Percentiles rank a stretch among this genome's conserved stretches.
phyloP scores from a whole-genome alignment of 2,113 vertebrate genomes.

The Morphnarchus princeps region DNA sequence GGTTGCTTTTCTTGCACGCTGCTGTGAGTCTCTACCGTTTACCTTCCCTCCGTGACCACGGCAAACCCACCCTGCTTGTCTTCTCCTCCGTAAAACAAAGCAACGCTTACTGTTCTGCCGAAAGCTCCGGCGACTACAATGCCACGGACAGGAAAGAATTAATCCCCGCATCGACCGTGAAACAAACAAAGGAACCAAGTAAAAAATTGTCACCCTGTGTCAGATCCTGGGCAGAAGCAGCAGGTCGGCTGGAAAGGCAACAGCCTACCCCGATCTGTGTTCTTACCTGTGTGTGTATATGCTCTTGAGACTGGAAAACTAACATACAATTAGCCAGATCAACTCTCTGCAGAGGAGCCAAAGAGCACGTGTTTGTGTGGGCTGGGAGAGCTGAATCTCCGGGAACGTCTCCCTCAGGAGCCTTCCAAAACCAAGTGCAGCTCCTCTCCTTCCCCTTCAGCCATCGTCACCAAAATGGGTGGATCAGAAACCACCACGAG shows the following conservation, averaged over 20 bases:
- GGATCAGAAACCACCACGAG: neutral
- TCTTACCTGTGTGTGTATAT: neutral
- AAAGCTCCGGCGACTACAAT: neutral
- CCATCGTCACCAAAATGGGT: neutral
- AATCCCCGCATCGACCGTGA: neutral
- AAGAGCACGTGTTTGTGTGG: accelerated
- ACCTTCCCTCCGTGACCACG: accelerated
- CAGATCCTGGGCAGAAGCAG: neutral
- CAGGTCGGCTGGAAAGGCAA: neutral
- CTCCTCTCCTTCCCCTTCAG: neutral
- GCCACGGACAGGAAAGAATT: neutral
- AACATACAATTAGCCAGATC: neutral
- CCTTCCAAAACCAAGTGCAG: neutral
- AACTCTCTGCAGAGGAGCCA: neutral
- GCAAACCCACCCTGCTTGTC: neutral
- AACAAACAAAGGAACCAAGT: neutral
- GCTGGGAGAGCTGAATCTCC: neutral
- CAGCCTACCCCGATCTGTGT: neutral
- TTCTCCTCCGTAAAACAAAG: neutral
- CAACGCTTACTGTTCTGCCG: neutral
- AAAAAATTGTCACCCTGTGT: neutral
- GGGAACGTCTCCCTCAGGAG: neutral
- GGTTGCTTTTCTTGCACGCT: neutral
- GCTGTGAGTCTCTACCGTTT: neutral
- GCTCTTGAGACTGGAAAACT: neutral